Conservation (phyloP, 2,797 vertebrate species). For the Micropoecilia bifurca region DNA sequence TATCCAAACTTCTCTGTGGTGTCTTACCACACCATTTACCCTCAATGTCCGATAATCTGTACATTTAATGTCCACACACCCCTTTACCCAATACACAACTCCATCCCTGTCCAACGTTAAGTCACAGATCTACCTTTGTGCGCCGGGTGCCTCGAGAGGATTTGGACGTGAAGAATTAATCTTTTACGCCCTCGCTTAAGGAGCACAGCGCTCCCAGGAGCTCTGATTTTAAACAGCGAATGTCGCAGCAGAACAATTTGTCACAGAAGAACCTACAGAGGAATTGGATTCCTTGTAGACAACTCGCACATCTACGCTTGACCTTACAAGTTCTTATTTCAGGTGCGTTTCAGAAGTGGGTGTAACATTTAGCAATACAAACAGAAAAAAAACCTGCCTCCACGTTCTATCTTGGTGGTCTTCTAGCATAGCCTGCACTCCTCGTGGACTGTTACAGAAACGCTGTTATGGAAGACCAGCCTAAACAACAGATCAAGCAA, state of each 20-base stretch:
- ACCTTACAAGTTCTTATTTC: background rate
- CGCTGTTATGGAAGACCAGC: background rate
- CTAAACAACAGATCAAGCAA: background rate
- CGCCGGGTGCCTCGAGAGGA: background rate
- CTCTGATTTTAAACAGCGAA: background rate
- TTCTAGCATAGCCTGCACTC: background rate
- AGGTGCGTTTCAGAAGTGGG: background rate
- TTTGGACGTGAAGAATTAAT: background rate
- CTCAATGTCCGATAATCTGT: background rate
- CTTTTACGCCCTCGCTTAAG: background rate
- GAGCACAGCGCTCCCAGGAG: background rate
- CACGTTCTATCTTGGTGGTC: background rate
- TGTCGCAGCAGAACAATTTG: background rate
- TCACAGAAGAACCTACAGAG: background rate
- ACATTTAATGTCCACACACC: background rate
- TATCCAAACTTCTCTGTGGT: constrained; percentile 14
- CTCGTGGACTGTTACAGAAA: background rate
- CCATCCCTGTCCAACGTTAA: background rate
- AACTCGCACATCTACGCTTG: background rate
- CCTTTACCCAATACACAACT: background rate
- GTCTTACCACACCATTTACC: constrained; percentile 4
- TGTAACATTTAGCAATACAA: background rate
- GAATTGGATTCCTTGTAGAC: background rate
- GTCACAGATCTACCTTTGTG: background rate
- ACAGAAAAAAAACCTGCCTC: background rate